A percentile compares a stretch with the other conserved stretches of the same genome.
Evolutionary conservation across 1,140 invertebrate genomes (phyloP).

Genomic region (Spodoptera frugiperda): DNA sequence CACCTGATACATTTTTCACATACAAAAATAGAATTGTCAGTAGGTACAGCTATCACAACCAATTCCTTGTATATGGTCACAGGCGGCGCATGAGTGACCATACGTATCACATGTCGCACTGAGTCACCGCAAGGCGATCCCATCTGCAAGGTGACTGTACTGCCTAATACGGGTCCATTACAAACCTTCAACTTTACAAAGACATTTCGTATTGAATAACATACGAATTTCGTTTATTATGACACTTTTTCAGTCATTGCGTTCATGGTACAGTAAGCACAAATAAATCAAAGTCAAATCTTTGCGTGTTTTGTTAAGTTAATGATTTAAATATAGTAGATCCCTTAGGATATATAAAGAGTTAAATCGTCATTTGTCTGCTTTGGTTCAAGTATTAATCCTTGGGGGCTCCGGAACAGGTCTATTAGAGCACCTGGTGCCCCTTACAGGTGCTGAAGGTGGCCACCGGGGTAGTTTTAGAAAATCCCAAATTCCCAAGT

Average conservation of each 20-base stretch:
- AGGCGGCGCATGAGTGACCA: constrained; percentile 43
- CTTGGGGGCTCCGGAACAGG: no score
- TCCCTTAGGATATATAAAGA: no score
- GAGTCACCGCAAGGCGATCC: constrained; percentile 67
- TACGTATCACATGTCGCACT: constrained; percentile 55
- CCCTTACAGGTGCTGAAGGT: no score
- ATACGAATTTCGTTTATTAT: constrained; percentile 21
- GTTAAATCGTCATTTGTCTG: no score
- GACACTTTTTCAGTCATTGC: constrained; percentile 31
- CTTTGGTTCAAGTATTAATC: no score
- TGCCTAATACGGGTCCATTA: constrained; percentile 51
- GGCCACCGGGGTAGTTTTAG: no score
- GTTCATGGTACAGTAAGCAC: background rate
- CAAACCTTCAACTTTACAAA: constrained; percentile 48
- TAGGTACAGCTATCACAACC: constrained; percentile 10
- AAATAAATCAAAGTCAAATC: no score
- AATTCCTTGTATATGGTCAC: constrained; percentile 15
- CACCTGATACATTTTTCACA: constrained; percentile 7
- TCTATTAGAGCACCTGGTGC: no score
- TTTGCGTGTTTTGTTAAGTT: no score
- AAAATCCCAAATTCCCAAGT: no score
- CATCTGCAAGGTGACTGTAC: constrained; percentile 63
- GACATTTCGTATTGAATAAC: constrained; percentile 44
- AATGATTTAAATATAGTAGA: no score
- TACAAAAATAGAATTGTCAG: constrained; percentile 31